phyloP scores from a whole-genome alignment of 2,113 vertebrate genomes.

The Heliornis fulica region DNA sequence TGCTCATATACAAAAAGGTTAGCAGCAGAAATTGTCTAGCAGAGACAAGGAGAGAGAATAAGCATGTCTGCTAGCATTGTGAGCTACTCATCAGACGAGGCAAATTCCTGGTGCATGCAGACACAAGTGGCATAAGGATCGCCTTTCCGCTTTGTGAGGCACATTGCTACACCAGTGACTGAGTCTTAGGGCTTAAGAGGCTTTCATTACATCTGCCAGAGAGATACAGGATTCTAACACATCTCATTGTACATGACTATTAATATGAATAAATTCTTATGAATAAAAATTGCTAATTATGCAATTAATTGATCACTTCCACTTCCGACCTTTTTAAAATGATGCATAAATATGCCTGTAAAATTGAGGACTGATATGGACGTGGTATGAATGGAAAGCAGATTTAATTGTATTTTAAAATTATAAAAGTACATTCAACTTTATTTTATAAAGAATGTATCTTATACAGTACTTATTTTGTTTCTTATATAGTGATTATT shows the following conservation, averaged over 20 bases:
- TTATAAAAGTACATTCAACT: background rate
- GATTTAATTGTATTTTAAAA: background rate
- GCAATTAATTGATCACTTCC: background rate
- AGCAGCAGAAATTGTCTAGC: background rate
- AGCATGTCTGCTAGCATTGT: background rate
- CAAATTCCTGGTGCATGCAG: background rate
- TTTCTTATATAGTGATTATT: background rate
- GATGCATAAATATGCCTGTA: background rate
- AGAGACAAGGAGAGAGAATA: background rate
- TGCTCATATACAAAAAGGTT: background rate
- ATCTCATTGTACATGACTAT: background rate
- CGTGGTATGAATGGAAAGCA: background rate
- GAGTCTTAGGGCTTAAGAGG: background rate
- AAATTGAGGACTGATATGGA: background rate
- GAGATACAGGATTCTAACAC: background rate
- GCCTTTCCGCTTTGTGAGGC: background rate
- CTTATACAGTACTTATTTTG: background rate
- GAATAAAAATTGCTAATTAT: background rate
- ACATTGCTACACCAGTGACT: background rate
- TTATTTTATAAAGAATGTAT: background rate
- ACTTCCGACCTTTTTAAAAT: background rate
- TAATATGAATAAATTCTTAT: background rate
- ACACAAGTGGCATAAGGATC: background rate
- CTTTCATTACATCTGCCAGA: background rate
- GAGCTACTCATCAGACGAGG: background rate